These are phyloP conservation scores for Adineta ricciae DNA, from an alignment of 2,888 invertebrate genomes.

Conservation along the genomic window DNA sequence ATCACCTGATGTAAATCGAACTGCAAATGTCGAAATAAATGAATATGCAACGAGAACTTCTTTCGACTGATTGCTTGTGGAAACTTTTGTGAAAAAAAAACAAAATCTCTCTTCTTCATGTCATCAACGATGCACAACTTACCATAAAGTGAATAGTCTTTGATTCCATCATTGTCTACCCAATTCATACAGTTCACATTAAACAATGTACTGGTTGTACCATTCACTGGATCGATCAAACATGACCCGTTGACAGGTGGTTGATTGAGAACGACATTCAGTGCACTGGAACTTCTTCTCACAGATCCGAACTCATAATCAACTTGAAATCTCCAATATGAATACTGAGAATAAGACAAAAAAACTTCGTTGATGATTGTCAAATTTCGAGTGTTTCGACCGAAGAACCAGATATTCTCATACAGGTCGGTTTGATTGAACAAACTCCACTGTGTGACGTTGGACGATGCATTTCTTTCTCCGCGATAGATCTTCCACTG, in stretches of 20 bases:
- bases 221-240: neutral
- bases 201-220: neutral
- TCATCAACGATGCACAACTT: neutral
- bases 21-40: no score
- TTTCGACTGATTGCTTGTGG: no score
- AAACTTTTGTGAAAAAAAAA: no score
- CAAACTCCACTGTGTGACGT: neutral
- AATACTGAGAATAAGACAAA: neutral
- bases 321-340: neutral
- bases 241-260: neutral
- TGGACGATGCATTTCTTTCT: neutral
- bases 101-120: no score
- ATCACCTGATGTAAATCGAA: no score
- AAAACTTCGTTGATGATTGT: neutral
- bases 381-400: neutral
- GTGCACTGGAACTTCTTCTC: neutral
- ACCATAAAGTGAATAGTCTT: constrained; percentile 1
- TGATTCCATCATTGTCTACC: neutral
- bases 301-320: neutral
- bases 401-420: neutral
- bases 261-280: neutral
- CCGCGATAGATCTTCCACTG: neutral
- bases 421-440: neutral
- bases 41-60: no score
- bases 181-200: neutral